phyloP scores from a whole-genome alignment of 2,888 invertebrate genomes.

The Drosophila planitibia region DNA sequence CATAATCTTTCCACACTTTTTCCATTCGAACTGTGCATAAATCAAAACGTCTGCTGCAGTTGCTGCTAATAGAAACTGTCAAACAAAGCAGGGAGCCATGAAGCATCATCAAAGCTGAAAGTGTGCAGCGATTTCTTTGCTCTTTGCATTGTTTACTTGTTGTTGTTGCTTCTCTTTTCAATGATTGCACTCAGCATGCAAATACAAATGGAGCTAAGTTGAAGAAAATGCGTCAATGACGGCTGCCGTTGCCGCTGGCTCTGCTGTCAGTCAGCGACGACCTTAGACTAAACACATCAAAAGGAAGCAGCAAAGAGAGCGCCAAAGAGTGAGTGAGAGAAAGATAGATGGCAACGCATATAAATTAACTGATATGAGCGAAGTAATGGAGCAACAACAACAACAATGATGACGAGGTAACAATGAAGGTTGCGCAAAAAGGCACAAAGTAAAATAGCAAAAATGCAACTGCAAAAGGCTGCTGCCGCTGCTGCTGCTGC shows the following conservation, averaged over 20 bases:
- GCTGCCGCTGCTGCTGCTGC: slow-evolving; percentile 16
- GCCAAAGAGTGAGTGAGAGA: slow-evolving; percentile 15
- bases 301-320: slow-evolving; percentile 56
- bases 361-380: slow-evolving; percentile 76
- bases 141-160: slow-evolving; percentile 31
- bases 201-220: slow-evolving; percentile 62
- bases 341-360: slow-evolving; percentile 69
- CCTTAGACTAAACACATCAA: slow-evolving; percentile 55
- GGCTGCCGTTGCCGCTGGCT: slow-evolving; percentile 14
- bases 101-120: slow-evolving; percentile 64
- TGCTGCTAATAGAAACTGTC: slow-evolving; percentile 69
- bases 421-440: slow-evolving; percentile 57
- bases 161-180: slow-evolving; percentile 36
- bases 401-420: slow-evolving; percentile 32
- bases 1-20: slow-evolving; percentile 13
- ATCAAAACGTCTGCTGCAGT: slow-evolving; percentile 36
- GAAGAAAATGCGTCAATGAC: slow-evolving; percentile 76
- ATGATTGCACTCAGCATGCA: slow-evolving; percentile 50
- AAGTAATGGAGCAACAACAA: slow-evolving; percentile 69
- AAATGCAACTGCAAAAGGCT: slow-evolving; percentile 49
- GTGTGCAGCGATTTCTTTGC: slow-evolving; percentile 63
- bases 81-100: slow-evolving; percentile 72
- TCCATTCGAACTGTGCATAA: slow-evolving; percentile 21
- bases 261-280: slow-evolving; percentile 48
- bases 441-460: slow-evolving; percentile 70